Evolutionary conservation across 2,113 vertebrate species (phyloP), one percentile per base, ranked within the genome.

Genomic region (Triplophysa dalaica): DNA sequence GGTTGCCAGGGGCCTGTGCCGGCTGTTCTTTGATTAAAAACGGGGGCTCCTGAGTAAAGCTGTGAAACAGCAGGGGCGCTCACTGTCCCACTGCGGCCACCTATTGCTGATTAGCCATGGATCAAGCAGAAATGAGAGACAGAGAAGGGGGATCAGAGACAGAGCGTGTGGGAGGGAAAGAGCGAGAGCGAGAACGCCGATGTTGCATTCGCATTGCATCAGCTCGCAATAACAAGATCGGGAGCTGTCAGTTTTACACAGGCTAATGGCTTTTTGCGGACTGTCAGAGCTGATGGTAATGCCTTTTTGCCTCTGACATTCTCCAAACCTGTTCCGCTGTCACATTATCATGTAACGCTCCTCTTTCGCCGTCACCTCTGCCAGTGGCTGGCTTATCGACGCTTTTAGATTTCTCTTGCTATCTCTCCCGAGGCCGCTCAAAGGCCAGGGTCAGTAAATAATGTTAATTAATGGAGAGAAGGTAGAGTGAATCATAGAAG

Each of bases 171-270:
- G 21, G 58, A 58, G 58, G 24, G 48, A 63, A 19, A 1, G n/a
- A 62, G 56, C 4, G 2, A 21, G 54, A 45, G 62, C 13, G 65
- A 70, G 9, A 70, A 75, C 0, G n/a, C 2, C 6, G 16, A 56
- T 56, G 75, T 89, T 89, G 80, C 85, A 48, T 84, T 78, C 73
- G 52, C 63, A 52, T 89, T 88, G 85, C 86, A 82, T 88, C 87
- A 88, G 83, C 80, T 79, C 78, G 66, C 79, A 72, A 78, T 82
- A 86, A 84, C 81, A 79, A 81, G 79, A 79, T 58, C 6, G 80
- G 52, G 81, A 80, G 83, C 74, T 84, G 84, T 85, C 70, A 80
- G 84, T 58, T 60, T 80, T 81, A 77, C 79, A 84, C 19, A 26
- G 77, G 70, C 81, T 87, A 85, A 84, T 84, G 83, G 86, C 50